These are phyloP conservation scores for Propithecus coquereli DNA, from an alignment of 2,113 vertebrate genomes.

Conservation along the genomic window DNA sequence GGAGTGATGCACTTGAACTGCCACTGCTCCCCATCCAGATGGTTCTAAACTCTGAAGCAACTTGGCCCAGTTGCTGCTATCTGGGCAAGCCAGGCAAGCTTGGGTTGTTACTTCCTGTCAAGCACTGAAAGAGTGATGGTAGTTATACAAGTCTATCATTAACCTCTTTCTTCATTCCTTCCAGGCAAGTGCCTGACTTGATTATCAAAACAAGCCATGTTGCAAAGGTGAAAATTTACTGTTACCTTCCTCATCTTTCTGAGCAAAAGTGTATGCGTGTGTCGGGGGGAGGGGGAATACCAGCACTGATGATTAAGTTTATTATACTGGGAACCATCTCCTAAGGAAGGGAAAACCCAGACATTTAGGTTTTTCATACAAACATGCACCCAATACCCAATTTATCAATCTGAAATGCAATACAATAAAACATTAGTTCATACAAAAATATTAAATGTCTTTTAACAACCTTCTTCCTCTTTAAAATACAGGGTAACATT, in stretches of 20 bases:
- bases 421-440: conserved; percentile 43
- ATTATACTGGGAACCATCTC: neutral
- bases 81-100: neutral
- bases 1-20: neutral
- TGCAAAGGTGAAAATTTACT: conserved; percentile 22
- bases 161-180: conserved; percentile 54
- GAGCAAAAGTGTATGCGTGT: neutral
- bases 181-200: conserved; percentile 10
- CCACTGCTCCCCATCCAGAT: neutral
- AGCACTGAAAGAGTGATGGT: neutral
- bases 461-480: conserved; percentile 42
- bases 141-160: conserved; percentile 29
- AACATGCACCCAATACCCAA: neutral
- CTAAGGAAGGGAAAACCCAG: conserved; percentile 6
- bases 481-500: neutral
- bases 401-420: conserved; percentile 55
- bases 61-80: neutral
- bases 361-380: conserved; percentile 19
- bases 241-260: neutral
- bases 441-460: conserved; percentile 56
- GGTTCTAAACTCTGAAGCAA: neutral
- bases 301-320: conserved; percentile 14
- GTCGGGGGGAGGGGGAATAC: neutral
- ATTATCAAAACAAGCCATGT: conserved; percentile 5
- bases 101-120: conserved; percentile 3